Conservation (phyloP, 2,888 invertebrate species). For the Resseliella maxima region DNA sequence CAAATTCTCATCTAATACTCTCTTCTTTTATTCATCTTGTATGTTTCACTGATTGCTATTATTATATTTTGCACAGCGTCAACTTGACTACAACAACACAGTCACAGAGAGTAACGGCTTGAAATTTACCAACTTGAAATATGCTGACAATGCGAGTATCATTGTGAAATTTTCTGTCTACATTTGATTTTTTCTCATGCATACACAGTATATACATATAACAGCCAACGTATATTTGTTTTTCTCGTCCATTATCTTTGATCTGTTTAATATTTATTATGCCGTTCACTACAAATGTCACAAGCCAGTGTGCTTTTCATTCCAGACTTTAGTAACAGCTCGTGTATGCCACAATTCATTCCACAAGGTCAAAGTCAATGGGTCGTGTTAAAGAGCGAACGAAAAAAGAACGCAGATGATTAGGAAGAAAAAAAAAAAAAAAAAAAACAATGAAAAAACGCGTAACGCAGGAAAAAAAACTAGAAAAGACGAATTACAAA, state of each 20-base stretch:
- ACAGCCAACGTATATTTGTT: neutral
- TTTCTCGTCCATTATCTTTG: slow-evolving; percentile 30
- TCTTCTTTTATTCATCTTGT: too few relatives aligned
- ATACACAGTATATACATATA: too few relatives aligned
- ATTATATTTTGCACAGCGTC: slow-evolving; percentile 20
- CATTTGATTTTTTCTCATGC: slow-evolving; percentile 23
- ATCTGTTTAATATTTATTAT: slow-evolving; percentile 53
- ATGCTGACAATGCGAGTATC: slow-evolving; percentile 35
- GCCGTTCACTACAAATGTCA: slow-evolving; percentile 20
- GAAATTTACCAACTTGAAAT: neutral
- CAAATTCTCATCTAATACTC: neutral
- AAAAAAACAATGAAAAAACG: too few relatives aligned
- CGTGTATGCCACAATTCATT: neutral
- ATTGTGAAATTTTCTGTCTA: neutral
- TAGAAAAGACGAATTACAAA: neutral
- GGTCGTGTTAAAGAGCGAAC: slow-evolving; percentile 43
- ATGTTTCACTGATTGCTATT: slow-evolving; percentile 39
- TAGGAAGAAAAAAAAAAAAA: too few relatives aligned
- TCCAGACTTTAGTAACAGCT: neutral
- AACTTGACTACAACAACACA: neutral
- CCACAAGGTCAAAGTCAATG: slow-evolving; percentile 50
- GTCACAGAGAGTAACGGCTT: neutral
- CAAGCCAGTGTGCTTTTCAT: neutral
- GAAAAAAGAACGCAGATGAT: neutral
- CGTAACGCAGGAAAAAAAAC: too few relatives aligned